Conservation (phyloP, 2,888 invertebrate species). For the Limnephilus rhombicus region DNA sequence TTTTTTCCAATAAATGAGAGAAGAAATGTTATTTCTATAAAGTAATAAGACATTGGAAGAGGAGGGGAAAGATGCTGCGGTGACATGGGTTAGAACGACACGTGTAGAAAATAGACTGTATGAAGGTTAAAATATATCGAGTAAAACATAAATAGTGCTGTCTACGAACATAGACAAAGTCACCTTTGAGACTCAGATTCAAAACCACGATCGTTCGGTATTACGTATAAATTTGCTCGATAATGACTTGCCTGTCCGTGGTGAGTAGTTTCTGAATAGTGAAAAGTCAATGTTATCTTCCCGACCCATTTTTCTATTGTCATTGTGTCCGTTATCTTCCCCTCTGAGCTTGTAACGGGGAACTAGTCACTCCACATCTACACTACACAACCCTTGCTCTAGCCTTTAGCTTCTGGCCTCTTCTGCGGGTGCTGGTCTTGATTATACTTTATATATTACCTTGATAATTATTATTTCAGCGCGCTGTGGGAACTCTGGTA, state of each 20-base stretch:
- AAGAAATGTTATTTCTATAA: not conserved
- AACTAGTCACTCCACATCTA: not conserved
- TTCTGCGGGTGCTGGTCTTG: not conserved
- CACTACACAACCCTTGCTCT: not conserved
- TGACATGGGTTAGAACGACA: not conserved
- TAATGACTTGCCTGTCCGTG: not conserved
- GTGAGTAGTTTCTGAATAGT: not conserved
- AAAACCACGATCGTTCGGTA: not conserved
- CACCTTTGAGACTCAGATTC: not conserved
- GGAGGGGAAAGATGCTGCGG: not conserved
- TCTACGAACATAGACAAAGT: not conserved
- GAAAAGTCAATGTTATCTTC: conserved; percentile 1
- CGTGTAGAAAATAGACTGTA: not conserved
- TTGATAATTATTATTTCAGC: not conserved
- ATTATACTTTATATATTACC: not conserved
- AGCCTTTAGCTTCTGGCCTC: not conserved
- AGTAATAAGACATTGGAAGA: not conserved
- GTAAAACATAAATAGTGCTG: not conserved
- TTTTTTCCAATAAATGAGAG: not conserved
- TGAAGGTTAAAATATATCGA: not conserved
- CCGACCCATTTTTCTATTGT: not conserved
- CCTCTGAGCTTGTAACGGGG: not conserved
- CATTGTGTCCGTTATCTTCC: not conserved
- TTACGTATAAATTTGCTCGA: not conserved
- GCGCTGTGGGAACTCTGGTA: not conserved